Evolutionary conservation across 2,113 vertebrate genomes (phyloP).

Genomic region (Neoarius graeffei): DNA sequence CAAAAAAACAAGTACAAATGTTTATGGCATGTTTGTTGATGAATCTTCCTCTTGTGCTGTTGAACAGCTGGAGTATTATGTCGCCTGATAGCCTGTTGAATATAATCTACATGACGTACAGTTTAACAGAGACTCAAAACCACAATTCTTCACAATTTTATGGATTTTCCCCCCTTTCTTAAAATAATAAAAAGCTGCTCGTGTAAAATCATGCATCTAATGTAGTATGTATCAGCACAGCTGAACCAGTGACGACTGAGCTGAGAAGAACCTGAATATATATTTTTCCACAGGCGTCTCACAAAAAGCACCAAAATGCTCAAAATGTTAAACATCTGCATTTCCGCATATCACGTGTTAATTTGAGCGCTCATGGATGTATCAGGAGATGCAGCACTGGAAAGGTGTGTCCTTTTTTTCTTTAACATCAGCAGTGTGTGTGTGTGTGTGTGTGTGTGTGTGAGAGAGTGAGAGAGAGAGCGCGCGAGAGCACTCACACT

Average conservation of each 20-base stretch:
- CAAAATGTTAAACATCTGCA: neutral
- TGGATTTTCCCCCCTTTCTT: neutral
- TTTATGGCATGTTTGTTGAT: no score
- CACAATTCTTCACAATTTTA: neutral
- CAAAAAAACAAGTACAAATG: no score
- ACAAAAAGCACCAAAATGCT: neutral
- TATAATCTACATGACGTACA: no score
- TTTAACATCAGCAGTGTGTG: neutral
- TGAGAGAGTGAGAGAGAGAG: neutral
- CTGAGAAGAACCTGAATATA: neutral
- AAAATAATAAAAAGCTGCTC: neutral
- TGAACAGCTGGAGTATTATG: no score
- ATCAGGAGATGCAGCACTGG: neutral
- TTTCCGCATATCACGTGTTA: neutral
- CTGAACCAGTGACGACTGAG: no score
- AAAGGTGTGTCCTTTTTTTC: neutral
- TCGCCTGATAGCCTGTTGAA: no score
- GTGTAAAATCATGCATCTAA: neutral
- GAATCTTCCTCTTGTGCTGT: no score
- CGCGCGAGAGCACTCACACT: no score
- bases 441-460: conserved; percentile 4
- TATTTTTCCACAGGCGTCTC: neutral
- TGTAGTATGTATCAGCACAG: neutral
- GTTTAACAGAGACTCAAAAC: neutral
- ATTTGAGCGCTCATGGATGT: neutral